Conservation (phyloP, 2,797 vertebrate species). For the Karalla daura region DNA sequence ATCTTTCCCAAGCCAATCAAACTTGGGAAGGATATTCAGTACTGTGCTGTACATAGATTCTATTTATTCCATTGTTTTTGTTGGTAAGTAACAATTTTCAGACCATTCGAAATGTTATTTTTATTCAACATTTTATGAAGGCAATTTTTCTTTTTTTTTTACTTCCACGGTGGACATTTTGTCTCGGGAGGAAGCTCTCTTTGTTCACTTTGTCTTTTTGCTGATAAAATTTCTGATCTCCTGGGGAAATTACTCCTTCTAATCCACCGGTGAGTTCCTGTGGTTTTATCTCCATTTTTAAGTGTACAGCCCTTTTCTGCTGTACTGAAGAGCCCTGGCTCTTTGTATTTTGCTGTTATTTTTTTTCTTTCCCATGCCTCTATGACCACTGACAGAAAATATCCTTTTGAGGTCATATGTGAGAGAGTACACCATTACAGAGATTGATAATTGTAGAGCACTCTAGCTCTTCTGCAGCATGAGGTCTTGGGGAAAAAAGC, state of each 20-base stretch:
- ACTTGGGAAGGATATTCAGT: neutral
- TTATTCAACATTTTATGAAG: neutral
- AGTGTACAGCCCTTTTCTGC: constrained; percentile 34
- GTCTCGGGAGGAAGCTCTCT: constrained; percentile 15
- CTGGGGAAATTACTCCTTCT: constrained; percentile 56
- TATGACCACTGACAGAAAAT: constrained; percentile 63
- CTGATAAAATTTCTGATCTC: constrained; percentile 37
- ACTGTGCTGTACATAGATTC: neutral
- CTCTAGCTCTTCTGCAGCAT: constrained; percentile 62
- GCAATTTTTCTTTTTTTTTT: constrained; percentile 20
- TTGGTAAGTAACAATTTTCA: constrained; percentile 10
- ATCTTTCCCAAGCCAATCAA: constrained; percentile 24
- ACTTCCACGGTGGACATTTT: constrained; percentile 13
- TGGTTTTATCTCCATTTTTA: constrained; percentile 56
- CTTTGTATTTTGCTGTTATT: neutral
- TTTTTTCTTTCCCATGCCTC: neutral
- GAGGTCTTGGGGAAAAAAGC: constrained; percentile 61
- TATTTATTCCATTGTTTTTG: neutral
- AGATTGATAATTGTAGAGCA: constrained; percentile 72
- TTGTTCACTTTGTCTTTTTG: constrained; percentile 38
- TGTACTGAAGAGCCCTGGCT: constrained; percentile 30
- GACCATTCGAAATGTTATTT: neutral
- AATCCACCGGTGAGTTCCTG: constrained; percentile 47
- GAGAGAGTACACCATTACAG: constrained; percentile 71
- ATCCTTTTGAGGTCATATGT: constrained; percentile 60